A percentile compares a stretch with the other conserved stretches of the same genome.
These are phyloP conservation scores for Thelaira solivaga DNA, from an alignment of 2,888 invertebrate species.

Conservation along the genomic window DNA sequence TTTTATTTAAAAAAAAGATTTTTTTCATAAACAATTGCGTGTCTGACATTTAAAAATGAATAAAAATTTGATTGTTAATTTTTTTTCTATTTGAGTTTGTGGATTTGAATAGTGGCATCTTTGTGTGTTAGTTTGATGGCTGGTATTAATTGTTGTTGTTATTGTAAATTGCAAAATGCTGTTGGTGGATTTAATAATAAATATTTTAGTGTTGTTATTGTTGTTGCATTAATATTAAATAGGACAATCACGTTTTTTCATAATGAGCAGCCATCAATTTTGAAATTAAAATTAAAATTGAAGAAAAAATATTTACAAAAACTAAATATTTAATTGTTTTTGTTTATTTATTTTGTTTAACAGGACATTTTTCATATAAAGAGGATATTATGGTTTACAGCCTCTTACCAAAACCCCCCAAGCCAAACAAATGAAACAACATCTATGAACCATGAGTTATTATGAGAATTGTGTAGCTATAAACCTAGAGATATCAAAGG, in stretches of 20 bases:
- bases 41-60: conserved; percentile 51
- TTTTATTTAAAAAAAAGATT: neutral
- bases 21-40: conserved; percentile 46
- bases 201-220: too few relatives aligned
- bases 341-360: too few relatives aligned
- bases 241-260: neutral
- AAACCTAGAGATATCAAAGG: too few relatives aligned
- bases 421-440: too few relatives aligned
- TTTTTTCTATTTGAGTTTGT: neutral
- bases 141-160: neutral
- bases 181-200: neutral
- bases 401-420: too few relatives aligned
- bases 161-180: neutral
- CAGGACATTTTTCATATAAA: too few relatives aligned
- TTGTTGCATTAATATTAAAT: neutral
- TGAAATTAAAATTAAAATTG: neutral
- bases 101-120: conserved; percentile 10
- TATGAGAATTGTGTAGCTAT: too few relatives aligned
- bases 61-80: conserved; percentile 24
- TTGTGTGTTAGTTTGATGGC: too few relatives aligned
- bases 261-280: neutral
- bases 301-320: too few relatives aligned
- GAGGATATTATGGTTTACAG: too few relatives aligned
- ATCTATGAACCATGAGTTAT: too few relatives aligned
- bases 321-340: too few relatives aligned